phyloP scores from a whole-genome alignment of 2,888 invertebrate genomes.

The Clusia tigrina region DNA sequence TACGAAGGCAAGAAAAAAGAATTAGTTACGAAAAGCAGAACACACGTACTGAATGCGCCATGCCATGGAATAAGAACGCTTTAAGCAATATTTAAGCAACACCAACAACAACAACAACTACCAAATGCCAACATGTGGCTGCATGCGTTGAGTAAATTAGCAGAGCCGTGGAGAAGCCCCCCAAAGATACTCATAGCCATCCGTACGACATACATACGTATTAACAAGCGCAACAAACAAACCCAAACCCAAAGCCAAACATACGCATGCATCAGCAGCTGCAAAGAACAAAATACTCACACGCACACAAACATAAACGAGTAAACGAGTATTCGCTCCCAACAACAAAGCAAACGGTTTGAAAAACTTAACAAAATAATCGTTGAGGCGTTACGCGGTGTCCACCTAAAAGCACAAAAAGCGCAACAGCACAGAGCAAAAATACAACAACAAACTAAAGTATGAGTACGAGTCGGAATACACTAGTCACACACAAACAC shows the following conservation, averaged over 20 bases:
- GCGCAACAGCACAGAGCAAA: no score
- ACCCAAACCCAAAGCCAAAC: background rate
- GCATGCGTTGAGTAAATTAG: slow-evolving; percentile 1
- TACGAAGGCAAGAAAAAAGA: background rate
- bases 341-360: background rate
- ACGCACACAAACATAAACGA: background rate
- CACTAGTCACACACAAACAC: no score
- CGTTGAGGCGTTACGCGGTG: slow-evolving; percentile 39
- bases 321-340: background rate
- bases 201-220: no score
- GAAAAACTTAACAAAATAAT: slow-evolving; percentile 39
- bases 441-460: no score
- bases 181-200: no score
- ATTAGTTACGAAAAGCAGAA: background rate
- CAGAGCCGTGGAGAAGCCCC: background rate
- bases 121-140: background rate
- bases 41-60: slow-evolving; percentile 3
- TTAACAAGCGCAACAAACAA: no score
- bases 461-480: no score
- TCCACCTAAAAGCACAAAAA: no score
- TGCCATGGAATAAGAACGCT: background rate
- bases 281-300: background rate
- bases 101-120: background rate
- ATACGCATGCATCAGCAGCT: no score
- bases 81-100: background rate